Base-by-base conservation (phyloP, 2,113 vertebrate genomes). In the Galeopterus variegatus region DNA sequence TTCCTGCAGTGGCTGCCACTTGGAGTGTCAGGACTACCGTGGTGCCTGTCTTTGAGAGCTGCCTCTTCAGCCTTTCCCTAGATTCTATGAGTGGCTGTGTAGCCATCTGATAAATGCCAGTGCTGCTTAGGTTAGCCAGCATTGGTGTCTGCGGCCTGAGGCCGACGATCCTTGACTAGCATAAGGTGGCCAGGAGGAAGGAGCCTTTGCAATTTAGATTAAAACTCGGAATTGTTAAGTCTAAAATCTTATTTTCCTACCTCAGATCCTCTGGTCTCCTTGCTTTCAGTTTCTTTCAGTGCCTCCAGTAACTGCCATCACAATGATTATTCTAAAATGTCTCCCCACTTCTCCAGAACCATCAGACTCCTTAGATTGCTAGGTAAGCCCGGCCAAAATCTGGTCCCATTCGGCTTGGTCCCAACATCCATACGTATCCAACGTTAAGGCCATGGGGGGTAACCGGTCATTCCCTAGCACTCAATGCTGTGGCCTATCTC, bases 381-480 rank as follows among this genome's bases (percentile, higher is more conserved):
- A n/a, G 50, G 11, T 14, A 15, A 96, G 50, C 2, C 50, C 67
- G 85, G 70, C 33, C 54, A 31, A 45, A 79, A 31, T 75, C 28
- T 21, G 48, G 48, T 26, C n/a, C 60, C 23, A 60, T 17, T 15
- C 12, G 50, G 10, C 33, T 31, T 89, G 65, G 23, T 45, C n/a
- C 67, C 8, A 1, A 50, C 12, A 31, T n/a, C 31, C 13, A 67
- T 50, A 64, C 3, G 2, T 6, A 5, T 8, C 19, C 41, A 54
- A 0, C 0, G 1, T 17, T 8, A 56, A 88, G 80, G 52, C 11
- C 8, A 14, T 8, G 9, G 41, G 7, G 36, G 36, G 28, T 24
- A 24, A 41, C 65, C 33, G 45, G 45, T 60, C 33, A 6, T 69
- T 64, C 18, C 19, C 88, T 48, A 60, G n/a, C 18, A 31, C n/a